Conservation (phyloP, 1,140 invertebrate species). For the Stegodyphus dumicola region DNA sequence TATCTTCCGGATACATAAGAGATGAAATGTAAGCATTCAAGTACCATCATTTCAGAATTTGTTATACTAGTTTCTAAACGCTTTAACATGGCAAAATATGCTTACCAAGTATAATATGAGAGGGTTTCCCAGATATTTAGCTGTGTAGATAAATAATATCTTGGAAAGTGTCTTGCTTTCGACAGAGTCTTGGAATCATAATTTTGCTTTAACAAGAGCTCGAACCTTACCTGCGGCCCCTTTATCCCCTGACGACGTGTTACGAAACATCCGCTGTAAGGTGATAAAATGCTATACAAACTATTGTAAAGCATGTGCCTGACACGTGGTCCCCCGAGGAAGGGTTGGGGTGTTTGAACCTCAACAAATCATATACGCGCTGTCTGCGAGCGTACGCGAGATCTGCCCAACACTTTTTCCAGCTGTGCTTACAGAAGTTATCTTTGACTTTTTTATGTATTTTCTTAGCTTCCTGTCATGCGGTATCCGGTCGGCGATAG, state of each 20-base stretch:
- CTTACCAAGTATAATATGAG: no score
- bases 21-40: no score
- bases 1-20: no score
- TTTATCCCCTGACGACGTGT: slow-evolving; percentile 5
- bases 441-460: slow-evolving; percentile 17
- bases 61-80: no score
- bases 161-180: no score
- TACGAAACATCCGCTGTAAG: slow-evolving; percentile 16
- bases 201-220: neutral
- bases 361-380: neutral
- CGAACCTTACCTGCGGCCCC: neutral
- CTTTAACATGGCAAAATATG: no score
- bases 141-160: no score
- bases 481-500: slow-evolving; percentile 11
- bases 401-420: slow-evolving; percentile 13
- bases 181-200: neutral
- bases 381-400: neutral
- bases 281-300: slow-evolving; percentile 27
- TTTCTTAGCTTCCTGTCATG: slow-evolving; percentile 36
- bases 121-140: no score
- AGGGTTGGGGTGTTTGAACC: neutral
- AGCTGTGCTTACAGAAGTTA: slow-evolving; percentile 22
- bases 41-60: no score
- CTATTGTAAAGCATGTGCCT: slow-evolving; percentile 30
- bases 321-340: slow-evolving; percentile 21